Evolutionary conservation across 2,888 invertebrate genomes (phyloP).

Genomic region (Eupeodes luniger): DNA sequence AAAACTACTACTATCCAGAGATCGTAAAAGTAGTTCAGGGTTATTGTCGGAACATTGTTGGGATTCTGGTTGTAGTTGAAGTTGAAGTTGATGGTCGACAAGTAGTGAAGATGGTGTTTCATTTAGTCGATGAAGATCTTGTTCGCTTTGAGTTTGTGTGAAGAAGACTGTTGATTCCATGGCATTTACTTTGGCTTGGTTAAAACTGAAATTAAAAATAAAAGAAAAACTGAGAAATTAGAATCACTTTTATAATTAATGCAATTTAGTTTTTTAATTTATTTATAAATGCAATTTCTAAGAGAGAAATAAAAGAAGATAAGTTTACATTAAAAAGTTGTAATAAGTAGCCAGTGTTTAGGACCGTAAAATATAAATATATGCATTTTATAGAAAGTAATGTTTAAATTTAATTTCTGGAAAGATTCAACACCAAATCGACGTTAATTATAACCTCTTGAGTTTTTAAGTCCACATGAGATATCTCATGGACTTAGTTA

Average conservation of each 20-base stretch:
- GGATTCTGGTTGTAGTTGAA: slow-evolving; percentile 77
- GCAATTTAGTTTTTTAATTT: not conserved
- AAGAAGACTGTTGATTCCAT: slow-evolving; percentile 82
- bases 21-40: slow-evolving; percentile 75
- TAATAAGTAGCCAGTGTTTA: not conserved
- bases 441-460: no score
- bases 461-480: no score
- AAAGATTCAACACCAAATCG: no score
- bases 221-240: not conserved
- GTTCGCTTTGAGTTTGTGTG: slow-evolving; percentile 83
- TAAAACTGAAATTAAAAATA: slow-evolving; percentile 42
- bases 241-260: not conserved
- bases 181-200: slow-evolving; percentile 54
- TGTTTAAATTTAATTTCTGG: no score
- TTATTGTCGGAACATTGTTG: slow-evolving; percentile 65
- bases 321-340: not conserved
- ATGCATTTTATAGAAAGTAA: no score
- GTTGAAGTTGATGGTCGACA: slow-evolving; percentile 77
- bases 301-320: not conserved
- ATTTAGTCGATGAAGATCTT: slow-evolving; percentile 82
- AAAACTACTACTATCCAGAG: slow-evolving; percentile 75
- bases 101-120: slow-evolving; percentile 36
- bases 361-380: no score
- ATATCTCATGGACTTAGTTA: no score
- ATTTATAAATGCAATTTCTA: slow-evolving; percentile 5